Percentiles rank a stretch among this genome's conserved stretches.
Conservation (phyloP, 2,113 vertebrate species). For the Phalacrocorax carbo region DNA sequence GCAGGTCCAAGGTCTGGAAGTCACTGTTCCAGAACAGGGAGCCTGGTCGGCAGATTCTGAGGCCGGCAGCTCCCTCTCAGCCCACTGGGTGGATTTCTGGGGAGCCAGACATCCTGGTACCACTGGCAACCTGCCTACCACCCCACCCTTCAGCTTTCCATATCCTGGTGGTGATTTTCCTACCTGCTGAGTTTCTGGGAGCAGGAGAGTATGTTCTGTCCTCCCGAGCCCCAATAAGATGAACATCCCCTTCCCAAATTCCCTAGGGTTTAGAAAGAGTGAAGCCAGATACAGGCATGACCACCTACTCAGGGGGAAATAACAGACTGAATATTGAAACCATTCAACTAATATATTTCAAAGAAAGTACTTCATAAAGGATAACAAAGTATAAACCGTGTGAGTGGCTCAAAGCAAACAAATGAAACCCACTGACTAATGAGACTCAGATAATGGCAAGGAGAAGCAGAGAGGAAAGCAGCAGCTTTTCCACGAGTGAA, state of each 20-base stretch:
- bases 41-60: neutral
- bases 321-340: neutral
- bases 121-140: neutral
- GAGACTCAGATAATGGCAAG: neutral
- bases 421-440: neutral
- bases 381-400: neutral
- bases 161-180: neutral
- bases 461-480: neutral
- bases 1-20: neutral
- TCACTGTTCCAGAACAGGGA: accelerated
- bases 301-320: neutral
- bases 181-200: neutral
- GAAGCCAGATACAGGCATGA: neutral
- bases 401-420: neutral
- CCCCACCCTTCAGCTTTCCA: neutral
- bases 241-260: neutral
- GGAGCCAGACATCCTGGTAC: neutral
- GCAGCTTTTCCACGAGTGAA: neutral
- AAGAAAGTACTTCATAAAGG: neutral
- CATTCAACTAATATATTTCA: neutral
- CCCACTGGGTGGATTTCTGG: neutral
- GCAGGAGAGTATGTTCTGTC: accelerated
- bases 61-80: neutral
- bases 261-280: neutral
- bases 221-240: accelerated